These are phyloP conservation scores for Conchocele bisecta DNA, from an alignment of 2,888 invertebrate species.

Conservation along the genomic window DNA sequence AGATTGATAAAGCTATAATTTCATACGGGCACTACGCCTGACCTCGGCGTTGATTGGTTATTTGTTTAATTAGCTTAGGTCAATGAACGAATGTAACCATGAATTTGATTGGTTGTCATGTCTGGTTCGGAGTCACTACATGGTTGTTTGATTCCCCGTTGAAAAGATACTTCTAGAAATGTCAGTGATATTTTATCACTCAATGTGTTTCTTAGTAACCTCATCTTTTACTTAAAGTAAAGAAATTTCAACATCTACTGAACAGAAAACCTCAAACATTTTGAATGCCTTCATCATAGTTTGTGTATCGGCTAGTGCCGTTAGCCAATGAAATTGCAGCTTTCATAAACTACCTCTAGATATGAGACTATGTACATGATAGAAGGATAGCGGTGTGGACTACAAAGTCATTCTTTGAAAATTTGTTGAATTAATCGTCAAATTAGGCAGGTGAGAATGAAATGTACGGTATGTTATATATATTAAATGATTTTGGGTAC, in stretches of 20 bases:
- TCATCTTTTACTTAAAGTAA: too few relatives aligned
- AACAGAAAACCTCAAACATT: too few relatives aligned
- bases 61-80: constrained; percentile 47
- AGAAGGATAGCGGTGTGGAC: constrained; percentile 79
- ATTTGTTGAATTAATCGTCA: constrained; percentile 68
- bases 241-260: too few relatives aligned
- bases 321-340: constrained; percentile 62
- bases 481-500: constrained; percentile 29
- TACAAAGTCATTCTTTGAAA: constrained; percentile 79
- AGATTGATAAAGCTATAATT: too few relatives aligned
- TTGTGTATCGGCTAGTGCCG: background rate
- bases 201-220: too few relatives aligned
- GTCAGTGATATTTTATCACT: too few relatives aligned
- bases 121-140: constrained; percentile 1
- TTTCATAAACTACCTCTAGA: constrained; percentile 50
- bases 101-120: too few relatives aligned
- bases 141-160: background rate
- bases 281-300: too few relatives aligned
- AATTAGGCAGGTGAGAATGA: constrained; percentile 67
- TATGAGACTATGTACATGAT: constrained; percentile 76
- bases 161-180: background rate
- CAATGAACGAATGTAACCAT: too few relatives aligned
- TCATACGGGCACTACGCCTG: constrained; percentile 62
- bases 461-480: background rate
- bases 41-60: constrained; percentile 56